Conservation (phyloP, 2,113 vertebrate species). For the Lanius ludovicianus region DNA sequence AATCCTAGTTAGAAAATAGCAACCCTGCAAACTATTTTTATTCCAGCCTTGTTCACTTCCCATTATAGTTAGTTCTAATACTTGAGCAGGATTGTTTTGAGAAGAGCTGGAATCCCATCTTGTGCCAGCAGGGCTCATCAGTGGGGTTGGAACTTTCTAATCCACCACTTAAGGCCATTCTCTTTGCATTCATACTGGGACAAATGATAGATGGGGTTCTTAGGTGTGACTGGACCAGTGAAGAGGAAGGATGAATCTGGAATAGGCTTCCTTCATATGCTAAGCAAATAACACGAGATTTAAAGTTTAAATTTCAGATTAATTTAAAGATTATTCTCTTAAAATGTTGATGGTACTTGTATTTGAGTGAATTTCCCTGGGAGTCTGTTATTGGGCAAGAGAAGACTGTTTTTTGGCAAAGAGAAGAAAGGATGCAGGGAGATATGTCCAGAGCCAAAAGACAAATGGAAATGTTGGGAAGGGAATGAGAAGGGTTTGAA, state of each 20-base stretch:
- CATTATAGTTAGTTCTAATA: background rate
- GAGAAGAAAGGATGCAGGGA: background rate
- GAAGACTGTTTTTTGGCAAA: background rate
- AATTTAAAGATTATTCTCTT: background rate
- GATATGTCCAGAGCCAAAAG: background rate
- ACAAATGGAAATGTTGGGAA: background rate
- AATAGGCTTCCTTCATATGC: background rate
- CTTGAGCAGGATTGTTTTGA: background rate
- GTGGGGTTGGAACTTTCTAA: background rate
- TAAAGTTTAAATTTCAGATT: background rate
- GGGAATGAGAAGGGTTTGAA: background rate
- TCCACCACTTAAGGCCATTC: background rate
- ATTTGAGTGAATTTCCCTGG: background rate
- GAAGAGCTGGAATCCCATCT: background rate
- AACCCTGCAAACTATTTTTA: background rate
- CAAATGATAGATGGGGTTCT: background rate
- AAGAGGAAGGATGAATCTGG: background rate
- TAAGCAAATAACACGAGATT: background rate
- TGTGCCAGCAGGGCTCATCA: background rate
- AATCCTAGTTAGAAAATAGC: background rate
- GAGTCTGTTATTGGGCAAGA: background rate
- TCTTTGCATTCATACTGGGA: background rate
- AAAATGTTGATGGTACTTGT: background rate
- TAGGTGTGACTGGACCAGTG: background rate
- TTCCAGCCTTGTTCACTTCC: background rate